Evolutionary conservation across 2,113 vertebrate genomes (phyloP).

Genomic region (Nicator chloris): DNA sequence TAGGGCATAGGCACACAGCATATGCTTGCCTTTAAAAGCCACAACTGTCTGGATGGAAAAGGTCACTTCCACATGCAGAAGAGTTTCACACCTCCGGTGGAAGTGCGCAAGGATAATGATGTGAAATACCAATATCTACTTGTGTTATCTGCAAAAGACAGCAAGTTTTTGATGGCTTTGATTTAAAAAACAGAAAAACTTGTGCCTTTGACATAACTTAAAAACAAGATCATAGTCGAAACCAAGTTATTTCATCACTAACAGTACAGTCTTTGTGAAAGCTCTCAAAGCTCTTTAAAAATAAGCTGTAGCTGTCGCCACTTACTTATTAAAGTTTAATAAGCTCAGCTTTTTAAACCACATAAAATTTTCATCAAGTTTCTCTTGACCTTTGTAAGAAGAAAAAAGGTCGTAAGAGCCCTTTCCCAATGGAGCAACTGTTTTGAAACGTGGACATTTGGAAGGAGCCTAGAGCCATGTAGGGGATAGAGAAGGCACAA

Average conservation of each 20-base stretch:
- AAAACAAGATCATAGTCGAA: neutral
- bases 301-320: slow-evolving; percentile 52
- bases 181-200: neutral
- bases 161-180: neutral
- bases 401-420: slow-evolving; percentile 67
- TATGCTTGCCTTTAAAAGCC: neutral
- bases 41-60: neutral
- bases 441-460: slow-evolving; percentile 36
- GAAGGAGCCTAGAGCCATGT: slow-evolving; percentile 12
- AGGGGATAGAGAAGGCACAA: slow-evolving; percentile 2
- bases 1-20: neutral
- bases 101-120: rapidly evolving
- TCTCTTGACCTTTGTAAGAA: slow-evolving; percentile 71
- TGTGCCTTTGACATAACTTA: neutral
- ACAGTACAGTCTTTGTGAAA: slow-evolving; percentile 41
- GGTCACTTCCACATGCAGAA: neutral
- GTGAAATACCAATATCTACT: neutral
- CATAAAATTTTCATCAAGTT: slow-evolving; percentile 81
- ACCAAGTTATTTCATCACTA: slow-evolving; percentile 10
- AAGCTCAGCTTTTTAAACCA: slow-evolving; percentile 75
- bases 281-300: slow-evolving; percentile 67
- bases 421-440: slow-evolving; percentile 12
- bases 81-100: neutral
- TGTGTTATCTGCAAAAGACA: neutral
- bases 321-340: slow-evolving; percentile 80